Evolutionary conservation across 2,797 vertebrate genomes (phyloP).

Genomic region (Ispidina lecontei): DNA sequence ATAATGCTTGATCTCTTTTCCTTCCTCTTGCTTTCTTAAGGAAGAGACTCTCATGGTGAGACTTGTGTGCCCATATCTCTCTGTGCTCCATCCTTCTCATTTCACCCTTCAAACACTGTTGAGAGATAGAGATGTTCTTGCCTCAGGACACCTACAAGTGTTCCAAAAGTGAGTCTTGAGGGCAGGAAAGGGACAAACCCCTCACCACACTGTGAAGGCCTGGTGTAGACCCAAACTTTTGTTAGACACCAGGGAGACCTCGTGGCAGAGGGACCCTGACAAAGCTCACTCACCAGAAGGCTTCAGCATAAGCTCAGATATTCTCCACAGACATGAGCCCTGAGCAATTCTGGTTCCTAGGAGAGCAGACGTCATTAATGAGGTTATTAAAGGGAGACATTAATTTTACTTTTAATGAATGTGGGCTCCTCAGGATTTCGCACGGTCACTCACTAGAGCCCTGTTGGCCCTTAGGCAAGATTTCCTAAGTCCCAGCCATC

Average conservation of each 20-base stretch:
- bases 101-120: background rate
- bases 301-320: background rate
- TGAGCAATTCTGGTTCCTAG: background rate
- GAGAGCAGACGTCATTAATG: background rate
- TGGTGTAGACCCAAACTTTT: background rate
- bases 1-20: background rate
- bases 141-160: background rate
- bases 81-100: background rate
- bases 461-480: background rate
- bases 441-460: background rate
- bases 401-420: slow-evolving; percentile 37
- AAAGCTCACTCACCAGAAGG: background rate
- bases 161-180: background rate
- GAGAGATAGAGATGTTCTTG: background rate
- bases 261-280: background rate
- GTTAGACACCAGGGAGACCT: background rate
- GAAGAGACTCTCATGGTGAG: background rate
- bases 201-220: background rate
- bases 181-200: background rate
- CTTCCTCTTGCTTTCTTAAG: background rate
- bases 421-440: background rate
- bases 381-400: slow-evolving; percentile 7
- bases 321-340: background rate
- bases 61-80: fast-evolving
- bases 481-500: slow-evolving; percentile 1